phyloP scores from a whole-genome alignment of 2,888 invertebrate species.

The Sarcophaga subvicina region DNA sequence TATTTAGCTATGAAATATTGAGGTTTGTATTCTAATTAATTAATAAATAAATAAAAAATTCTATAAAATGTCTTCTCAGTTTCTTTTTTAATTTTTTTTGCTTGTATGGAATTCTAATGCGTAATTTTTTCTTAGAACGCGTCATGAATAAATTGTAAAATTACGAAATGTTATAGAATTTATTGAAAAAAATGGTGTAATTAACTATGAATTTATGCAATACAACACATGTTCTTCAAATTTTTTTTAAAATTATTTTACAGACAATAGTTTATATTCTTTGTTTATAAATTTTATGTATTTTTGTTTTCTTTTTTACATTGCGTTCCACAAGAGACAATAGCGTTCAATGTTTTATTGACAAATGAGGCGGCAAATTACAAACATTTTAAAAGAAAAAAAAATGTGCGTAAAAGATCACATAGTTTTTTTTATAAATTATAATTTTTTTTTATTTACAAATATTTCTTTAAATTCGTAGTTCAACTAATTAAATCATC shows the following conservation, averaged over 20 bases:
- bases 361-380: not conserved
- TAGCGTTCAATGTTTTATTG: not conserved
- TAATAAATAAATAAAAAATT: no score
- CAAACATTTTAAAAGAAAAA: not conserved
- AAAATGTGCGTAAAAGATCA: not conserved
- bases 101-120: not conserved
- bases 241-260: not conserved
- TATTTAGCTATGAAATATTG: no score
- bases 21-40: no score
- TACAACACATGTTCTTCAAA: constrained; percentile 1
- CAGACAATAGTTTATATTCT: not conserved
- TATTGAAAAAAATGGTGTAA: constrained; percentile 1
- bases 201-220: not conserved
- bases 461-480: constrained; percentile 10
- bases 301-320: not conserved
- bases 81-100: not conserved
- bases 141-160: not conserved
- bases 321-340: not conserved
- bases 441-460: constrained; percentile 1
- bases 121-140: not conserved
- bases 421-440: not conserved
- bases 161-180: not conserved
- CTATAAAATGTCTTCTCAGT: not conserved
- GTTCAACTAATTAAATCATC: constrained; percentile 54
- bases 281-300: not conserved